phyloP scores from a whole-genome alignment of 2,113 vertebrate species.

The Malurus cyaneus region DNA sequence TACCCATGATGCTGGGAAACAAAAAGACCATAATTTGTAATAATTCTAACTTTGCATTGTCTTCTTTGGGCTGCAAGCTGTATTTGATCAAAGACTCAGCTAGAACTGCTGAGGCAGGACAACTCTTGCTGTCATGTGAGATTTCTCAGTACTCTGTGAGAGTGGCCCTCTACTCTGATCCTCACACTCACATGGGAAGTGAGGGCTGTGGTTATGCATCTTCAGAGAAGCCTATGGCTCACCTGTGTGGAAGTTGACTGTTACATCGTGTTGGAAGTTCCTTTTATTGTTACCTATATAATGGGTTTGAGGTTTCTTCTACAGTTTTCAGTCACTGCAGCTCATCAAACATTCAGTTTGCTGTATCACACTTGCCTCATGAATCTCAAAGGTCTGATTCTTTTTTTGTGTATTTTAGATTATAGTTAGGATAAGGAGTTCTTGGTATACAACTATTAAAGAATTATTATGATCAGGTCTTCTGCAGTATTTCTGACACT shows the following conservation, averaged over 20 bases:
- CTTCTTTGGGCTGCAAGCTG: not conserved
- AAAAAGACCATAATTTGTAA: not conserved
- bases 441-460: not conserved
- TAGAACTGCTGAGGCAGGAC: accelerated
- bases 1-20: not conserved
- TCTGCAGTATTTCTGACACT: not conserved
- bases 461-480: not conserved
- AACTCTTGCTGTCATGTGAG: not conserved
- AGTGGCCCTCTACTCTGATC: not conserved
- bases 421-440: not conserved
- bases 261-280: not conserved
- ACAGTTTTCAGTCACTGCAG: not conserved
- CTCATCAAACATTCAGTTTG: not conserved
- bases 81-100: not conserved
- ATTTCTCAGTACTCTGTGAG: not conserved
- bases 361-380: not conserved
- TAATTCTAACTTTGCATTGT: not conserved
- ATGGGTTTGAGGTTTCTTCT: not conserved
- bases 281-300: not conserved
- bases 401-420: not conserved
- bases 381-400: not conserved
- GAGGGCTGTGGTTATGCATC: accelerated
- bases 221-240: not conserved
- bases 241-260: not conserved
- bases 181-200: not conserved